phyloP scores from a whole-genome alignment of 64 coral and sea anemone species.

The Hydrozoanthus tunicans region DNA sequence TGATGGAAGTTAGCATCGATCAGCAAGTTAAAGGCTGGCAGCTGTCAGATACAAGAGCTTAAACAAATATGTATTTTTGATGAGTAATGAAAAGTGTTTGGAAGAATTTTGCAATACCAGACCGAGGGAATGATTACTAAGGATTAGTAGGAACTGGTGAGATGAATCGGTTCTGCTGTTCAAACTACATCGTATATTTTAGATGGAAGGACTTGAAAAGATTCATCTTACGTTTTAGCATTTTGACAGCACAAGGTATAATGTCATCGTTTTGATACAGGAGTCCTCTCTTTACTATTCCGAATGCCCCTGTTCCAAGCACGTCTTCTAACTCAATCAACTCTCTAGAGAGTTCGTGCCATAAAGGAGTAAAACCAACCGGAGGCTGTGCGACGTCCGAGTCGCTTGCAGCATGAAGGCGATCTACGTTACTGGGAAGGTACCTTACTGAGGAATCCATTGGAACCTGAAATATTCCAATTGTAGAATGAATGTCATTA shows the following conservation, averaged over 20 bases:
- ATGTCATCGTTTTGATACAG: background rate
- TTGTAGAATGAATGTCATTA: background rate
- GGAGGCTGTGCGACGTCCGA: background rate
- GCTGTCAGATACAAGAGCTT: no score
- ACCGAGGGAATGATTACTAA: no score
- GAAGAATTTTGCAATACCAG: no score
- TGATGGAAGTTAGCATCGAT: no score
- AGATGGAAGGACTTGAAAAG: no score
- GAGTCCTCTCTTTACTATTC: background rate
- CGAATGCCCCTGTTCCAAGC: background rate
- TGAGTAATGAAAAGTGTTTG: no score
- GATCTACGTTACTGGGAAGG: background rate
- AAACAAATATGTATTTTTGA: no score
- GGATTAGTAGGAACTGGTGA: no score
- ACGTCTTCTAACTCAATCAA: background rate
- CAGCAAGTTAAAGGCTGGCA: no score
- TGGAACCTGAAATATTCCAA: slow-evolving; percentile 3
- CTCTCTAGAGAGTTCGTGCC: background rate
- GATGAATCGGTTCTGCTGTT: no score
- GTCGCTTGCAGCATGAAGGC: background rate
- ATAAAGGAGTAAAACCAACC: background rate
- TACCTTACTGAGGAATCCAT: background rate
- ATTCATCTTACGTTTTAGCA: slow-evolving; percentile 17
- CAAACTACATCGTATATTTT: no score
- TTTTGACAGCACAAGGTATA: slow-evolving; percentile 2